phyloP scores from a whole-genome alignment of 1,140 invertebrate species.

The Drosophila sturtevanti region DNA sequence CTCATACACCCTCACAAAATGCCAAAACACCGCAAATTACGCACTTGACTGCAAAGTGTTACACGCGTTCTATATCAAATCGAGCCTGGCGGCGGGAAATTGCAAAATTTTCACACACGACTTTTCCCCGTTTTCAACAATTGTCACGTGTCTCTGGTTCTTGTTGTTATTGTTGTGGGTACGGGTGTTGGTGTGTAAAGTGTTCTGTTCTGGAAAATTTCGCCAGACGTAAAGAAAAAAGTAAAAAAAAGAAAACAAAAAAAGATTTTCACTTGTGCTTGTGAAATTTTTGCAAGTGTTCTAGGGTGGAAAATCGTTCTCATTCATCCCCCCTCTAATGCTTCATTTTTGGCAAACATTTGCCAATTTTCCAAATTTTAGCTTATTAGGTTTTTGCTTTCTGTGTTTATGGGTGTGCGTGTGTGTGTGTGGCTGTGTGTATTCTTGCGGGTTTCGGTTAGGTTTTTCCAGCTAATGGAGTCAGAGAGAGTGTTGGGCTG shows the following conservation, averaged over 20 bases:
- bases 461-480: constrained; percentile 33
- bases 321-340: background rate
- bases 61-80: constrained; percentile 39
- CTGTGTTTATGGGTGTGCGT: too few relatives aligned
- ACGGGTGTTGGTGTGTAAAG: too few relatives aligned
- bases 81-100: constrained; percentile 45
- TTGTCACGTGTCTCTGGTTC: constrained; percentile 65
- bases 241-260: constrained; percentile 19
- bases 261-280: constrained; percentile 58
- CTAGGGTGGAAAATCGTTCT: background rate
- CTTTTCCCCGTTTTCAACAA: constrained; percentile 35
- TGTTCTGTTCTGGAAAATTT: constrained; percentile 57
- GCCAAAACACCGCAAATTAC: constrained; percentile 61
- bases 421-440: constrained; percentile 30
- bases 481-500: background rate
- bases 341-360: background rate
- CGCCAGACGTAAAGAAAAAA: constrained; percentile 27
- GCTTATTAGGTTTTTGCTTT: constrained; percentile 61
- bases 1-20: constrained; percentile 13
- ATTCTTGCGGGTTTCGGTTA: constrained; percentile 43
- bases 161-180: too few relatives aligned
- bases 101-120: constrained; percentile 42
- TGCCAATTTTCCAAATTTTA: constrained; percentile 65
- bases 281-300: constrained; percentile 33
- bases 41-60: constrained; percentile 66